Conservation (phyloP, 2,797 vertebrate genomes). For the Neomorphus geoffroyi region DNA sequence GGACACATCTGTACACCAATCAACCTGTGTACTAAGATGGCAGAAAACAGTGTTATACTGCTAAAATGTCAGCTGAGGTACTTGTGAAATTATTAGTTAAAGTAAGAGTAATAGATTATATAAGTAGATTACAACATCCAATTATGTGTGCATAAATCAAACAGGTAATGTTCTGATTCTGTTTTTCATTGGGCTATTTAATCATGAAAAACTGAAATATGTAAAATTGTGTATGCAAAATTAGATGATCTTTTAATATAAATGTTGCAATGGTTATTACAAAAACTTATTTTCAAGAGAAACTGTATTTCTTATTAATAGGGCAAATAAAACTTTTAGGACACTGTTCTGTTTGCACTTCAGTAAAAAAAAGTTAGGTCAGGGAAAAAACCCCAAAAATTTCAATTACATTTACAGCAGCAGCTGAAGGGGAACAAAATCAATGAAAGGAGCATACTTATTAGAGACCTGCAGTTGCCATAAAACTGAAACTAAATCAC, state of each 20-base stretch:
- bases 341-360: constrained; percentile 43
- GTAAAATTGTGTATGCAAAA: neutral
- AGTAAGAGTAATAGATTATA: neutral
- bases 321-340: constrained; percentile 32
- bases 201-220: neutral
- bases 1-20: neutral
- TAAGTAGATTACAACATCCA: neutral
- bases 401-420: constrained; percentile 81
- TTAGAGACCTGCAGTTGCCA: constrained; percentile 80
- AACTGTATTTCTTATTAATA: constrained; percentile 61
- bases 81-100: neutral
- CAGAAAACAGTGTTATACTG: neutral
- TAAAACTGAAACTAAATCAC: constrained; percentile 84
- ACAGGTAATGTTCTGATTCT: neutral
- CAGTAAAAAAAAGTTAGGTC: constrained; percentile 62
- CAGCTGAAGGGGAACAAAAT: constrained; percentile 81
- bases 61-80: neutral
- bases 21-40: neutral
- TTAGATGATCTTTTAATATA: neutral
- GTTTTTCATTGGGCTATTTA: neutral
- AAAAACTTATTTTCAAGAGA: constrained; percentile 12
- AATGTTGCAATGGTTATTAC: neutral
- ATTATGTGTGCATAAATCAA: neutral
- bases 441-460: constrained; percentile 81
- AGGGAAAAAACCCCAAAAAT: constrained; percentile 55